Evolutionary conservation across 2,888 invertebrate genomes (phyloP).

Genomic region (Linyphia triangularis): DNA sequence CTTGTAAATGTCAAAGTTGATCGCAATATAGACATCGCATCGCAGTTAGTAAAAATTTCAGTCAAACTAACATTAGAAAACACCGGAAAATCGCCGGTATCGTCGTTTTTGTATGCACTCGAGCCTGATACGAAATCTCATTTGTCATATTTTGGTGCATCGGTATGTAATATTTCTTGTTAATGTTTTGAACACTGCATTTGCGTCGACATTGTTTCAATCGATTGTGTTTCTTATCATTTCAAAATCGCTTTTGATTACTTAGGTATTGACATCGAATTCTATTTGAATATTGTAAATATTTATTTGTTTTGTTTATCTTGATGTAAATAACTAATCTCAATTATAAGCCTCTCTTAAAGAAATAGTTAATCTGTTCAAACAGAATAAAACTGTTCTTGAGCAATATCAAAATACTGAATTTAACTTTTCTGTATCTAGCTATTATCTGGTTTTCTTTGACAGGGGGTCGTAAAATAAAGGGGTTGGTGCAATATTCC

Average conservation of each 20-base stretch:
- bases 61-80: slow-evolving; percentile 91
- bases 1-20: slow-evolving; percentile 86
- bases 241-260: not conserved
- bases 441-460: no score
- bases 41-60: slow-evolving; percentile 92
- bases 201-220: not conserved
- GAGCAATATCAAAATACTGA: no score
- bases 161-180: slow-evolving; percentile 80
- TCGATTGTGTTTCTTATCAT: not conserved
- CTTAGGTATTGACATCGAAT: not conserved
- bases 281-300: not conserved
- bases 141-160: slow-evolving; percentile 87
- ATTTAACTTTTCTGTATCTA: no score
- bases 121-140: slow-evolving; percentile 84
- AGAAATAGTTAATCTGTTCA: no score
- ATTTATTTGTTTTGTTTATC: no score
- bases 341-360: no score
- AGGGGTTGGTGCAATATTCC: no score
- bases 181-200: not conserved
- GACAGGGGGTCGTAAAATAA: no score
- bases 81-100: slow-evolving; percentile 86
- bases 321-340: no score
- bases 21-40: slow-evolving; percentile 90
- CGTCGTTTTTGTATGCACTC: slow-evolving; percentile 86
- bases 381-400: no score